Conservation (phyloP, 2,888 invertebrate genomes). For the Scaeva pyrastri region DNA sequence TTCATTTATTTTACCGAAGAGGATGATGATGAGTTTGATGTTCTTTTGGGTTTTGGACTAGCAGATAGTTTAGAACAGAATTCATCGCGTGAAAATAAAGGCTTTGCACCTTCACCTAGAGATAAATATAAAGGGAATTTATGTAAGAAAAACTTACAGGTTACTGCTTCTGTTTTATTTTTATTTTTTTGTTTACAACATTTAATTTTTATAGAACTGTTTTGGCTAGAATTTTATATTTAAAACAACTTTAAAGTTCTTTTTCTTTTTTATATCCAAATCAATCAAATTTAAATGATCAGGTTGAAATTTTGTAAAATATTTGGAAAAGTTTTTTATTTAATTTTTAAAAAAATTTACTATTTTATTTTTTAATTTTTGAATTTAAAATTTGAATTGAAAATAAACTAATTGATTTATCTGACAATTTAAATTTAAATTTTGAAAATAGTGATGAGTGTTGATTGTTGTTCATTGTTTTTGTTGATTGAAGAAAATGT, state of each 20-base stretch:
- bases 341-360: neutral
- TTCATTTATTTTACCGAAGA: conserved; percentile 54
- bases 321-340: neutral
- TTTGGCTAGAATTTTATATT: neutral
- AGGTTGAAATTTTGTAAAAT: neutral
- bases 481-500: conserved; percentile 2
- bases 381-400: neutral
- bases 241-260: neutral
- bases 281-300: neutral
- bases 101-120: conserved; percentile 72
- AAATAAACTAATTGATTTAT: neutral
- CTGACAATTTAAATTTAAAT: neutral
- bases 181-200: neutral
- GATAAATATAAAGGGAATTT: neutral
- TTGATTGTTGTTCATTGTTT: conserved; percentile 9
- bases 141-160: conserved; percentile 6
- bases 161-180: neutral
- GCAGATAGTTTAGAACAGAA: conserved; percentile 47
- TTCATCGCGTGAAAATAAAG: conserved; percentile 64
- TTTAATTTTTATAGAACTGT: neutral
- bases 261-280: neutral
- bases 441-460: conserved; percentile 4
- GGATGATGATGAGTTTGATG: conserved; percentile 31
- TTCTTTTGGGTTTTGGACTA: conserved; percentile 60
- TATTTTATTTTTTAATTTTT: neutral